These are phyloP conservation scores for Acrossocheilus fasciatus DNA, from an alignment of 2,797 vertebrate species.

Conservation along the genomic window DNA sequence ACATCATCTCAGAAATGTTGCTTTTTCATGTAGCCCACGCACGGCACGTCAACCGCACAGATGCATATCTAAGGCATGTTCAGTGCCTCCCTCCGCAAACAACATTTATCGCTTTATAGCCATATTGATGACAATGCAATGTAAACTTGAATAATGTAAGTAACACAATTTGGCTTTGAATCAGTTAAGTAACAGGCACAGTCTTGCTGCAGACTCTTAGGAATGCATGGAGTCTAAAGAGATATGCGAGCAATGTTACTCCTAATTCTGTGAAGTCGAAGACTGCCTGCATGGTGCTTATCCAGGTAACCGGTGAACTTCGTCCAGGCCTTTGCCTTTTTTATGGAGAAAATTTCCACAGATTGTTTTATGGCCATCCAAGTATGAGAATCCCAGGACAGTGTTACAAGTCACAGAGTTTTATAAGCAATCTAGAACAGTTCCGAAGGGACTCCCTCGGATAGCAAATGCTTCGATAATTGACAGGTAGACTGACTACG, in stretches of 20 bases:
- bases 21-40: not conserved
- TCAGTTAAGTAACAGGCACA: constrained; percentile 33
- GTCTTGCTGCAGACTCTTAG: constrained; percentile 8
- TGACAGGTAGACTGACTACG: not conserved
- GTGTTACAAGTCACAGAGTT: not conserved
- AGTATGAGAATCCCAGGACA: constrained; percentile 6
- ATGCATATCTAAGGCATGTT: not conserved
- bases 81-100: not conserved
- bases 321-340: constrained; percentile 46
- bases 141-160: not conserved
- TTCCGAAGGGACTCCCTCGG: constrained; percentile 18
- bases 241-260: constrained; percentile 48
- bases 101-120: constrained; percentile 3
- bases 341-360: constrained; percentile 24
- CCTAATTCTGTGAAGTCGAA: constrained; percentile 12
- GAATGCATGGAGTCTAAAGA: constrained; percentile 27
- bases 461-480: not conserved
- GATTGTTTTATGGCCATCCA: constrained; percentile 2
- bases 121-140: not conserved
- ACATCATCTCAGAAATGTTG: constrained; percentile 6
- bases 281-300: constrained; percentile 4
- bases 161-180: constrained; percentile 13
- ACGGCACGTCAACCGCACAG: not conserved
- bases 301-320: constrained; percentile 48
- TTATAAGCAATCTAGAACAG: not conserved